Conservation (phyloP, 1,140 invertebrate genomes). For the Pseudomyrmex sp. region DNA sequence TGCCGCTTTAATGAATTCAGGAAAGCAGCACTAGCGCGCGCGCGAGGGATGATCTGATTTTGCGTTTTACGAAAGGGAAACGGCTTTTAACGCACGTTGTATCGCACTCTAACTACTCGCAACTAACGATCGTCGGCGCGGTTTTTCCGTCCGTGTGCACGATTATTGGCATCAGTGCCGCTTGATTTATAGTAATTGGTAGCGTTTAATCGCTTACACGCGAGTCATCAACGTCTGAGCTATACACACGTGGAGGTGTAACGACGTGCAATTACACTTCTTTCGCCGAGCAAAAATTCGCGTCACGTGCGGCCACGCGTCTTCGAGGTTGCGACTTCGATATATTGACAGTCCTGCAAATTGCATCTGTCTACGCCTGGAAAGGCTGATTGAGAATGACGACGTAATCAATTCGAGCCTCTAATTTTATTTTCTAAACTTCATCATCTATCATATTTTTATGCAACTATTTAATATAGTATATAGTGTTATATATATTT, state of each 20-base stretch:
- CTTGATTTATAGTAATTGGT: conserved; percentile 50
- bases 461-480: no score
- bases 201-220: conserved; percentile 45
- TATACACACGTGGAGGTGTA: conserved; percentile 28
- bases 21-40: not conserved
- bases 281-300: conserved; percentile 36
- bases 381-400: conserved; percentile 53
- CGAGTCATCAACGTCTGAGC: conserved; percentile 4
- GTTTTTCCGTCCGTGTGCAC: not conserved
- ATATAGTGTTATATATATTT: no score
- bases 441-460: no score
- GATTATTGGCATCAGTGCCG: conserved; percentile 2
- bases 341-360: conserved; percentile 27
- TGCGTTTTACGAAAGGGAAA: not conserved
- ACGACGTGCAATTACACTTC: conserved; percentile 25
- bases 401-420: not conserved
- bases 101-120: not conserved
- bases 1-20: not conserved
- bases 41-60: conserved; percentile 6
- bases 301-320: conserved; percentile 35
- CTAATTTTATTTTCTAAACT: conserved; percentile 15
- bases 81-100: no score
- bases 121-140: not conserved
- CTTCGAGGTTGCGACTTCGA: conserved; percentile 13
- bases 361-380: conserved; percentile 30